phyloP scores from a whole-genome alignment of 2,797 vertebrate species.

The Malurus splendens region DNA sequence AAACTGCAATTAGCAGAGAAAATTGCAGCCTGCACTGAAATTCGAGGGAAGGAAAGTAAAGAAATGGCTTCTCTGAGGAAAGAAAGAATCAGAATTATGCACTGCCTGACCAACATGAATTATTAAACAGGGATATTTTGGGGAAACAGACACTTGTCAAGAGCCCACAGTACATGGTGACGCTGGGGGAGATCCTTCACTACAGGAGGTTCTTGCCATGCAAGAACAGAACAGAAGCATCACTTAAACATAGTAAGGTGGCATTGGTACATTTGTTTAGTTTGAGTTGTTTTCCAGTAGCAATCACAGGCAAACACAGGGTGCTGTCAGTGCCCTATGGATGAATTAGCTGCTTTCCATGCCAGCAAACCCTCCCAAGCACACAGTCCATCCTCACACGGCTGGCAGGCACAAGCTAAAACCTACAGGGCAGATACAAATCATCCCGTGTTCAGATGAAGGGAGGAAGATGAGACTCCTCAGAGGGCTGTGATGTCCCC shows the following conservation, averaged over 20 bases:
- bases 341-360: not conserved
- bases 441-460: not conserved
- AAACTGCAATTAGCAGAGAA: not conserved
- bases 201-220: not conserved
- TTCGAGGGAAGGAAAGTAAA: not conserved
- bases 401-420: not conserved
- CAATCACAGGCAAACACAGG: not conserved
- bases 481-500: not conserved
- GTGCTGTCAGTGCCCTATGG: not conserved
- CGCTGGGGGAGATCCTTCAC: not conserved
- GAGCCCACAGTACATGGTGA: not conserved
- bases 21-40: not conserved
- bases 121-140: not conserved
- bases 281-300: not conserved
- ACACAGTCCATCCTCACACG: not conserved
- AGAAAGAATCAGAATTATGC: not conserved
- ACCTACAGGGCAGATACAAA: not conserved
- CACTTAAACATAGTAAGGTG: not conserved
- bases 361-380: not conserved
- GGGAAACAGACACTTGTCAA: not conserved
- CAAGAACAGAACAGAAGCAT: not conserved
- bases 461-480: slow-evolving; percentile 6
- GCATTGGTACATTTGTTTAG: not conserved
- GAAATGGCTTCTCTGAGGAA: not conserved
- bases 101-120: not conserved